phyloP scores from a whole-genome alignment of 1,140 invertebrate species.

The Ptiloglossa arizonensis region DNA sequence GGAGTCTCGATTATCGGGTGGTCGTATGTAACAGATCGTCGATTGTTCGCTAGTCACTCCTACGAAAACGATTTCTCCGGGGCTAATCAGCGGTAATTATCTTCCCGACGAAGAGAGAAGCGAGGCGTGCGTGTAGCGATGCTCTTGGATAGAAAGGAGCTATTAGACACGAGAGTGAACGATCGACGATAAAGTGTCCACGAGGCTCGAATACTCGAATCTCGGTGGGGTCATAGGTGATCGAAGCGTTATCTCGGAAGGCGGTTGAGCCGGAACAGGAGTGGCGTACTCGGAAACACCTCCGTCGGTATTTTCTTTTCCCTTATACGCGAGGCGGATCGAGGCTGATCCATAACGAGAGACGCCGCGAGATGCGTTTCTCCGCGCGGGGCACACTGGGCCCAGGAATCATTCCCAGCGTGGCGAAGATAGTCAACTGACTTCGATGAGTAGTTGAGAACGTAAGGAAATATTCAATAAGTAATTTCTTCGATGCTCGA shows the following conservation, averaged over 20 bases:
- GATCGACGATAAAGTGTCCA: slow-evolving; percentile 20
- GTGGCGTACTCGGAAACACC: slow-evolving; percentile 1
- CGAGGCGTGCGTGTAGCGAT: slow-evolving; percentile 1
- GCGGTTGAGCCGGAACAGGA: slow-evolving; percentile 3
- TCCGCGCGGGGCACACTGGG: too few relatives aligned
- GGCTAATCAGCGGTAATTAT: slow-evolving; percentile 34
- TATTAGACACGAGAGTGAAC: background rate
- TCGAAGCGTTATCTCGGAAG: background rate
- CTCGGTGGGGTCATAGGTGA: slow-evolving; percentile 20
- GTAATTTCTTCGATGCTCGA: too few relatives aligned
- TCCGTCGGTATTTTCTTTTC: slow-evolving; percentile 21
- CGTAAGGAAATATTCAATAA: too few relatives aligned
- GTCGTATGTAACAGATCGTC: background rate
- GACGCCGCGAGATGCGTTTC: slow-evolving; percentile 16
- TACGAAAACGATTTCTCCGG: slow-evolving; percentile 10
- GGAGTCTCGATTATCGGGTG: background rate
- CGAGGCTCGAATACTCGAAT: background rate
- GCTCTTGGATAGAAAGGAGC: background rate
- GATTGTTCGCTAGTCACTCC: background rate
- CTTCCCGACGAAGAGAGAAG: background rate
- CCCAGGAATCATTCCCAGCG: too few relatives aligned
- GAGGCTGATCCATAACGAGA: slow-evolving; percentile 33
- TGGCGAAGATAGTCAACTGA: too few relatives aligned
- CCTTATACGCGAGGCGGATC: slow-evolving; percentile 31
- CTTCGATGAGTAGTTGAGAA: too few relatives aligned